Evolutionary conservation across 1,140 invertebrate genomes (phyloP).

Genomic region (Drosophila quadrilineata): DNA sequence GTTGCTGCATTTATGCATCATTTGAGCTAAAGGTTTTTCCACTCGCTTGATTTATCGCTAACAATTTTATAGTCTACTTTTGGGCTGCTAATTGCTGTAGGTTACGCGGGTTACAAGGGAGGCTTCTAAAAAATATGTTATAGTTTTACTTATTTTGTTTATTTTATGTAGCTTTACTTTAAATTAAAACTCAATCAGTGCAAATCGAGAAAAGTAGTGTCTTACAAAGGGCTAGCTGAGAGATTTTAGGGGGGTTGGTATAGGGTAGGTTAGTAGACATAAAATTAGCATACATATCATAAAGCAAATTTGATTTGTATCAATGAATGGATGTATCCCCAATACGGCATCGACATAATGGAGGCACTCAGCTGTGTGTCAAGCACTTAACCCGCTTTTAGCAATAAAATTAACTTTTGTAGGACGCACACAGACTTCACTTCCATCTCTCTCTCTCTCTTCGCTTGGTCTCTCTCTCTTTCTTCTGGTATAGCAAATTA

Average conservation of each 20-base stretch:
- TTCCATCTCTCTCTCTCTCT: no score
- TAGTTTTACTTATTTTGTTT: no score
- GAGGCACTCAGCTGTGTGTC: constrained; percentile 64
- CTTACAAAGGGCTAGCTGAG: constrained; percentile 3
- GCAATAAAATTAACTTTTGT: constrained; percentile 80
- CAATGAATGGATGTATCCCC: constrained; percentile 16
- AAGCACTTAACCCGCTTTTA: constrained; percentile 80
- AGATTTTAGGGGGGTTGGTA: no score
- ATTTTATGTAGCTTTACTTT: constrained; percentile 40
- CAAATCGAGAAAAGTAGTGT: constrained; percentile 38
- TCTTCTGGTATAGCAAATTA: constrained; percentile 81
- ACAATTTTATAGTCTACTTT: not conserved
- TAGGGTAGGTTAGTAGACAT: constrained; percentile 52
- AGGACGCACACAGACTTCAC: no score
- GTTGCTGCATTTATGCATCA: constrained; percentile 67
- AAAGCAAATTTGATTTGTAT: constrained; percentile 81
- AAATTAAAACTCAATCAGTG: constrained; percentile 66
- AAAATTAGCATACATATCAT: constrained; percentile 78
- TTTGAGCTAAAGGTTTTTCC: constrained; percentile 72
- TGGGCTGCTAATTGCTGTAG: no score
- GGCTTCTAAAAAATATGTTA: no score
- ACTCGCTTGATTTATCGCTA: constrained; percentile 55
- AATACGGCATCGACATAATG: constrained; percentile 23
- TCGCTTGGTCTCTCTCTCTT: no score
- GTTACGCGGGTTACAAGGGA: no score